Evolutionary conservation across 2,113 vertebrate genomes (phyloP), one percentile per base, ranked within the genome.

Genomic region (Cariama cristata): DNA sequence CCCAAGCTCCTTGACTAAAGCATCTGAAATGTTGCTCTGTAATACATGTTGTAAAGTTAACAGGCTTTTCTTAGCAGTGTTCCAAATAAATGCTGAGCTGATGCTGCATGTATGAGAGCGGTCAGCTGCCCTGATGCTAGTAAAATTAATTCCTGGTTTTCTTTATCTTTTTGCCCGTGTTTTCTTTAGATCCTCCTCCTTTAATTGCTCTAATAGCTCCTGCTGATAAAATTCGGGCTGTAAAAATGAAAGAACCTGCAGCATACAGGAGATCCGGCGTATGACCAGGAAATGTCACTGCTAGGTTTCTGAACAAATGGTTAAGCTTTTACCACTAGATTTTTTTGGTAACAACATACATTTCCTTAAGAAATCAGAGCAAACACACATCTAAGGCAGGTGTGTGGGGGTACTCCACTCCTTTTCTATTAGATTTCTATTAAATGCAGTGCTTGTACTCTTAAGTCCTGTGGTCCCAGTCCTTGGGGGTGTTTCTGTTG

Each of bases 1-100:
- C 42, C 19, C 44, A n/a, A 87, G 90, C 75, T 91, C 88, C 88
- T 84, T 79, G 76, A 60, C 56, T 83, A 71, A 94, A 55, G 75
- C 52, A 8, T 45, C 94, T 35, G 64, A 47, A 87, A 56, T 28
- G 56, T 67, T 69, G 40, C 77, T 80, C 55, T 87, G 77, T n/a
- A 62, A 38, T 20, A 24, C 42, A 13, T 2, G 52, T 18, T 72
- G 93, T 64, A 23, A 60, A 73, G 75, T 63, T 83, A 84, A 88
- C 75, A 68, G 86, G 96, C 77, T 72, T 94, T 95, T 42, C 72
- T 8, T 32, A 64, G 83, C 42, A 13, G 32, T 1, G 0, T n/a
- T 69, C 72, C 75, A 45, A 40, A 23, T 21, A 35, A 83, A 73
- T 2, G 47, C 38, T 22, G 42, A 47, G 45, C 83, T 35, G 77